Conservation (phyloP, 1,140 invertebrate species). For the Galendromus occidentalis region DNA sequence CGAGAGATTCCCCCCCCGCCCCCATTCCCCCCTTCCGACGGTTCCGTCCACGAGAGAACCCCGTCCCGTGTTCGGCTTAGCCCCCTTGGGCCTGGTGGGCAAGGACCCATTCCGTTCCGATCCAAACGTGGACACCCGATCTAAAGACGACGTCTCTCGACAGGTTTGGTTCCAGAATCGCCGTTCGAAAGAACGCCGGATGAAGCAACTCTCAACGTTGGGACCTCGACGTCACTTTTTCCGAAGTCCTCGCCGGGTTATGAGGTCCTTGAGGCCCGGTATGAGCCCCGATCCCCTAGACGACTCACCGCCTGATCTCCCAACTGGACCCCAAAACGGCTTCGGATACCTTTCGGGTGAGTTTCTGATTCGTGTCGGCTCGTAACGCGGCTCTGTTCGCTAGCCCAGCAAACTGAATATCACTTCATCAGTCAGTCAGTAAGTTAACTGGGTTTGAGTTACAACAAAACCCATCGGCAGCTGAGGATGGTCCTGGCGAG, state of each 20-base stretch:
- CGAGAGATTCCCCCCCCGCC: too few relatives aligned
- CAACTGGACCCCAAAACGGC: conserved; percentile 20
- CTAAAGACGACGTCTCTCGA: neutral
- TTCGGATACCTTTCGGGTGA: conserved; percentile 31
- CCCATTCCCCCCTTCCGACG: too few relatives aligned
- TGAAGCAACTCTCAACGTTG: conserved; percentile 36
- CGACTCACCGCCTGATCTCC: conserved; percentile 22
- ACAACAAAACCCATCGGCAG: too few relatives aligned
- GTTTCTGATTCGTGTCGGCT: neutral
- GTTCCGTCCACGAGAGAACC: too few relatives aligned
- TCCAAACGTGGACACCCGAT: neutral
- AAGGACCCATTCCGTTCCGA: too few relatives aligned
- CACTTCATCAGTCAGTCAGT: too few relatives aligned
- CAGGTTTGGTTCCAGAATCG: conserved; percentile 46
- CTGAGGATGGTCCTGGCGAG: too few relatives aligned
- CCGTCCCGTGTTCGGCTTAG: too few relatives aligned
- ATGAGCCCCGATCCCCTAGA: conserved; percentile 26
- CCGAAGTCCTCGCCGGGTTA: conserved; percentile 29
- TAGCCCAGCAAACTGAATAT: too few relatives aligned
- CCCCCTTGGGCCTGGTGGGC: too few relatives aligned
- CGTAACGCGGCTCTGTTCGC: too few relatives aligned
- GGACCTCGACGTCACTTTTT: conserved; percentile 33
- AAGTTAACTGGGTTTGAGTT: too few relatives aligned
- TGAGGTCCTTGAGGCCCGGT: conserved; percentile 30
- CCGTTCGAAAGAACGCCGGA: conserved; percentile 38